Evolutionary conservation across 2,797 vertebrate species (phyloP).

Genomic region (Emydoidea blandingii): DNA sequence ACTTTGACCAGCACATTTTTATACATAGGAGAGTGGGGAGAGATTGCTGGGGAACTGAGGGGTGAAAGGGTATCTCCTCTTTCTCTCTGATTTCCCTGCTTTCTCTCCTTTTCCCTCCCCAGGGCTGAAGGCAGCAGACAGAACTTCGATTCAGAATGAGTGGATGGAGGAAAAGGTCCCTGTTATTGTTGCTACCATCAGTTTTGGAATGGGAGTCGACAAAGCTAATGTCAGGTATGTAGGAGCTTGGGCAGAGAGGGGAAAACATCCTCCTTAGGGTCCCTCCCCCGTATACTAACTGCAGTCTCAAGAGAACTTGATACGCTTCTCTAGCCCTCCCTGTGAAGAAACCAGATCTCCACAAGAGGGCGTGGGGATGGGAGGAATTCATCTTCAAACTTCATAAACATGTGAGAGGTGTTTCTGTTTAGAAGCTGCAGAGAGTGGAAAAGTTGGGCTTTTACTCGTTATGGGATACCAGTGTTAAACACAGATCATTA

Average conservation of each 20-base stretch:
- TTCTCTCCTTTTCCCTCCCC: not conserved
- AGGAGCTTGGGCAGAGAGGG: not conserved
- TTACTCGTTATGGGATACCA: not conserved
- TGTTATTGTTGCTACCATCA: constrained; percentile 97
- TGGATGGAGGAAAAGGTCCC: constrained; percentile 96
- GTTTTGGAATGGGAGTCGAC: constrained; percentile 99
- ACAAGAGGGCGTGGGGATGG: not conserved
- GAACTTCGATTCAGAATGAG: constrained; percentile 89
- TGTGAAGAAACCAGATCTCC: not conserved
- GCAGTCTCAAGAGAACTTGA: not conserved
- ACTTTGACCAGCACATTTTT: not conserved
- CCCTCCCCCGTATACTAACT: not conserved
- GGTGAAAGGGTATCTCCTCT: not conserved
- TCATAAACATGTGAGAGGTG: not conserved
- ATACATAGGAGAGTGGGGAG: not conserved
- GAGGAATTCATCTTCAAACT: not conserved
- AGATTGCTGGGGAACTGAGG: not conserved
- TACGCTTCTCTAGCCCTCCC: not conserved
- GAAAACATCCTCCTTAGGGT: no score
- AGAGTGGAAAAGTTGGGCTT: not conserved
- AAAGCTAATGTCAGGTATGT: constrained; percentile 95
- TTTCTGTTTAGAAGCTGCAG: not conserved
- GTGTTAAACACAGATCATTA: not conserved
- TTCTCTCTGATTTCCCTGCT: not conserved
- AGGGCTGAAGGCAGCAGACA: constrained; percentile 92